phyloP scores from a whole-genome alignment of 2,797 vertebrate species.

The Crypturellus tataupa region DNA sequence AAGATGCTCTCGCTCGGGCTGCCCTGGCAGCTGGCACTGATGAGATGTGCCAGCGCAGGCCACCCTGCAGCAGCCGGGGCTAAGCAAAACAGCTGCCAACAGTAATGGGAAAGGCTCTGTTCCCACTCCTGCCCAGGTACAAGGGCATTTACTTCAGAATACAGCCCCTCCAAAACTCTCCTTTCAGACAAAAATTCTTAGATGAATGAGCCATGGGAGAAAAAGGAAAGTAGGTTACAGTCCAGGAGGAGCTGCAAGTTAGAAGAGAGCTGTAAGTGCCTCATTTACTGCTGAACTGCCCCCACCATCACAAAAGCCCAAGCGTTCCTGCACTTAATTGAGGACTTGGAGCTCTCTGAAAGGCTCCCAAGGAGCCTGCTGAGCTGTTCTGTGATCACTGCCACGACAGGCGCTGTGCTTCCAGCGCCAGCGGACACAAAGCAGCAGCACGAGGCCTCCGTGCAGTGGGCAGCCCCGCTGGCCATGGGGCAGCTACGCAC shows the following conservation, averaged over 20 bases:
- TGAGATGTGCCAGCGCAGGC: neutral
- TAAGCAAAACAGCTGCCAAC: neutral
- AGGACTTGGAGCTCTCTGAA: conserved; percentile 40
- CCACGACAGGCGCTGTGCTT: conserved; percentile 12
- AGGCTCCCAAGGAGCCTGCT: neutral
- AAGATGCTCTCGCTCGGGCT: neutral
- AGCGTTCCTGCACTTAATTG: neutral
- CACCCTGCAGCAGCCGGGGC: neutral
- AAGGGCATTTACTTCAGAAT: conserved; percentile 26
- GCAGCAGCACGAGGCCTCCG: conserved; percentile 44
- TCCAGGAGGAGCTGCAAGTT: conserved; percentile 50
- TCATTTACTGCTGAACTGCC: conserved; percentile 49
- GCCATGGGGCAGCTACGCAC: neutral
- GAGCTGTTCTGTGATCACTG: conserved; percentile 1
- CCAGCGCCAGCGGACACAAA: conserved; percentile 2
- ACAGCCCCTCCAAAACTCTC: conserved; percentile 42
- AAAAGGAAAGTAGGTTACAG: conserved; percentile 69
- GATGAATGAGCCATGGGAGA: conserved; percentile 46
- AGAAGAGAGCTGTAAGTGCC: conserved; percentile 26
- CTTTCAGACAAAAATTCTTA: conserved; percentile 50
- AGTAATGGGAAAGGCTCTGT: neutral
- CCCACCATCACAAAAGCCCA: conserved; percentile 43
- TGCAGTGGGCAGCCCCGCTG: neutral
- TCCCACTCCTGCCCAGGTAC: neutral
- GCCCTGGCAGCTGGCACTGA: neutral